Percentiles rank a stretch among this genome's conserved stretches.
phyloP scores from a whole-genome alignment of 2,797 vertebrate genomes.

The Capromys pilorides region DNA sequence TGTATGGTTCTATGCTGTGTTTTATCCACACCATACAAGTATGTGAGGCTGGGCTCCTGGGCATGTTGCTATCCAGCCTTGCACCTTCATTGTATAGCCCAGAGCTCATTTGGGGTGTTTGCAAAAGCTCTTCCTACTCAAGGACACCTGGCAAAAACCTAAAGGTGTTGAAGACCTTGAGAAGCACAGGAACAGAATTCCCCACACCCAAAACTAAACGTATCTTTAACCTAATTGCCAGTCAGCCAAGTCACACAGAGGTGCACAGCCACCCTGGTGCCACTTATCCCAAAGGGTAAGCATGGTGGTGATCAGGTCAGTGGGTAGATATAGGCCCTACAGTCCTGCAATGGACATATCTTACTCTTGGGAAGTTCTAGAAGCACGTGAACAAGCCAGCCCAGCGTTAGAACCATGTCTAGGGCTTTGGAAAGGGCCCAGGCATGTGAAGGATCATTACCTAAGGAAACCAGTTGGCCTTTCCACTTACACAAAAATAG shows the following conservation, averaged over 20 bases:
- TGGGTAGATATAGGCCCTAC: neutral
- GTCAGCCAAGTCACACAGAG: neutral
- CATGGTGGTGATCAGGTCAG: neutral
- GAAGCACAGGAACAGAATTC: neutral
- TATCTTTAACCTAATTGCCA: neutral
- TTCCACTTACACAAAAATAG: constrained; percentile 1
- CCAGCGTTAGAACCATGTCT: neutral
- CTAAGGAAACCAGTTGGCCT: neutral
- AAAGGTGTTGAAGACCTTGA: neutral
- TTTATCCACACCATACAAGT: neutral
- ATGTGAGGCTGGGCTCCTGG: neutral
- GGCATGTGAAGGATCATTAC: neutral
- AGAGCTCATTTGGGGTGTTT: neutral
- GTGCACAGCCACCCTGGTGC: neutral
- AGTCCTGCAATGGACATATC: neutral
- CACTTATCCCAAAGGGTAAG: neutral
- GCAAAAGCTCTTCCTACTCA: neutral
- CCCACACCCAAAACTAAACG: neutral
- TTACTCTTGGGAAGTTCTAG: neutral
- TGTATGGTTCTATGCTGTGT: neutral
- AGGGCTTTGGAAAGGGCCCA: neutral
- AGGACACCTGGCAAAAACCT: neutral
- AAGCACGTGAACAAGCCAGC: neutral
- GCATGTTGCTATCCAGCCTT: neutral
- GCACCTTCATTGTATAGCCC: neutral